Percentiles rank a stretch among this genome's conserved stretches.
These are phyloP conservation scores for Antechinus stuartii DNA, from an alignment of 2,113 vertebrate species.

Conservation along the genomic window DNA sequence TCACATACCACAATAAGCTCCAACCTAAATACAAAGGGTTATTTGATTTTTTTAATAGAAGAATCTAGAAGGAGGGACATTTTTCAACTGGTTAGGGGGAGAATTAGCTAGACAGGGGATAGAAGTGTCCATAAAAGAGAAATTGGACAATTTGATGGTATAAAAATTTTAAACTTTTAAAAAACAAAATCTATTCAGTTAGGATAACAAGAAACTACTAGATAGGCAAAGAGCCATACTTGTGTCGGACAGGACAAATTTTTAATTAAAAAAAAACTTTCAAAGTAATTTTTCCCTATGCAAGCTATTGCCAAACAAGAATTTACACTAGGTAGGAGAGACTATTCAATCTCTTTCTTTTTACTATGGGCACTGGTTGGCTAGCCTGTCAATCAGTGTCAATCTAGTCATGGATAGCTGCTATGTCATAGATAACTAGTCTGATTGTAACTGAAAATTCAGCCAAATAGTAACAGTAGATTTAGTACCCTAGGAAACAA, in stretches of 20 bases:
- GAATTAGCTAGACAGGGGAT: neutral
- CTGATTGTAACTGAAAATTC: neutral
- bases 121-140: neutral
- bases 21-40: neutral
- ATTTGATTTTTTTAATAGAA: neutral
- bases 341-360: neutral
- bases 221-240: neutral
- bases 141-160: neutral
- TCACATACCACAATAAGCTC: neutral
- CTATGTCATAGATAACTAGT: neutral
- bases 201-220: neutral
- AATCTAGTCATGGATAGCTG: neutral
- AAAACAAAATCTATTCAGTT: neutral
- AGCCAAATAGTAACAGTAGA: neutral
- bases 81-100: neutral
- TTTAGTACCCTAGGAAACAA: neutral
- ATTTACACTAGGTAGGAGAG: neutral
- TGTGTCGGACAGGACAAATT: neutral
- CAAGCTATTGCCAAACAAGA: neutral
- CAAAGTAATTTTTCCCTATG: neutral
- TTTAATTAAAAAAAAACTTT: neutral
- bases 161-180: neutral
- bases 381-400: neutral
- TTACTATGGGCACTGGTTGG: neutral
- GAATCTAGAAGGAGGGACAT: neutral